phyloP scores from a whole-genome alignment of 2,797 vertebrate genomes.

The Perdix hodgsoniae region DNA sequence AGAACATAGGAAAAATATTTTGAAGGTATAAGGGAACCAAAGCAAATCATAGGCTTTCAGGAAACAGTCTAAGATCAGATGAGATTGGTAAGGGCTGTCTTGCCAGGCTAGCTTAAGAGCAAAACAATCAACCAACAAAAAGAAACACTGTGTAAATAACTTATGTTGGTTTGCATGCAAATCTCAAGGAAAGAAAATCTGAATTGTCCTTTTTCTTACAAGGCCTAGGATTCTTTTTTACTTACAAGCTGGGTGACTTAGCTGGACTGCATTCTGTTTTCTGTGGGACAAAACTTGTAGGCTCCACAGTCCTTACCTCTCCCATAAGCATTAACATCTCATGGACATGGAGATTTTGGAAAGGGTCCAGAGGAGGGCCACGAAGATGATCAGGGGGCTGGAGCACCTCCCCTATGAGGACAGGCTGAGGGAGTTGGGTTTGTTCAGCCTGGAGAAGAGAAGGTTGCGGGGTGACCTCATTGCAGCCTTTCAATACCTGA shows the following conservation, averaged over 20 bases:
- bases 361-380: no score
- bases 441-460: no score
- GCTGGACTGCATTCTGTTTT: not conserved
- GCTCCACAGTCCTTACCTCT: not conserved
- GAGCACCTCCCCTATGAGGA: no score
- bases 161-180: fast-evolving
- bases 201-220: fast-evolving
- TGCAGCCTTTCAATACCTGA: no score
- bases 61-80: not conserved
- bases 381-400: no score
- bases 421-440: no score
- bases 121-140: not conserved
- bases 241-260: fast-evolving
- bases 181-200: not conserved
- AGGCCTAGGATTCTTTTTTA: not conserved
- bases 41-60: not conserved
- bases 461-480: no score
- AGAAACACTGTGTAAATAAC: not conserved
- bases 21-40: not conserved
- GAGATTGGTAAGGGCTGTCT: not conserved
- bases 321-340: not conserved
- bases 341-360: no score
- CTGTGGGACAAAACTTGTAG: not conserved
- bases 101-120: not conserved
- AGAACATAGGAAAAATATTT: not conserved